phyloP scores from a whole-genome alignment of 2,113 vertebrate species.

The Callospermophilus lateralis region DNA sequence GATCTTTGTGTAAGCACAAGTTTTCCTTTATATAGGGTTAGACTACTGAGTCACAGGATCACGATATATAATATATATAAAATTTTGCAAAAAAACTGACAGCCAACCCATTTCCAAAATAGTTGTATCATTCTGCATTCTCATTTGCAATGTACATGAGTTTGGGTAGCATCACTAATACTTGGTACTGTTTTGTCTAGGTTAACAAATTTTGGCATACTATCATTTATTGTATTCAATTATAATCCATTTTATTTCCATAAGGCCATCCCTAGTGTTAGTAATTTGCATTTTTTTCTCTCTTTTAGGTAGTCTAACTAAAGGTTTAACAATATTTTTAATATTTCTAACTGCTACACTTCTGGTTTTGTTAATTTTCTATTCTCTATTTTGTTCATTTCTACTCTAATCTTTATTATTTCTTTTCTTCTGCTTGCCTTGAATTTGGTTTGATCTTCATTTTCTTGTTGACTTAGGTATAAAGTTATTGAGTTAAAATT shows the following conservation, averaged over 20 bases:
- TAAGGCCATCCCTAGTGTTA: neutral
- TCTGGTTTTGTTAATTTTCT: neutral
- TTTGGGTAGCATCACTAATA: neutral
- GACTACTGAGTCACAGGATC: neutral
- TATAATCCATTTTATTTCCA: neutral
- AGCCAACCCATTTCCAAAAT: neutral
- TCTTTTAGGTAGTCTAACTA: neutral
- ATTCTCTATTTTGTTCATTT: neutral
- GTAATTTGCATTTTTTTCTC: neutral
- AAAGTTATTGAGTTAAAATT: slow-evolving; percentile 13
- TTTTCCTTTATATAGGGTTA: neutral
- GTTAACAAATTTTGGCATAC: neutral
- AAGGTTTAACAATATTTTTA: neutral
- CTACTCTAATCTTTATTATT: neutral
- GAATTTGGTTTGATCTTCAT: neutral
- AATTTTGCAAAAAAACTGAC: neutral
- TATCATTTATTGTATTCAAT: neutral
- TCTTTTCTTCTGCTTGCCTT: neutral
- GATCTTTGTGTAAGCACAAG: neutral
- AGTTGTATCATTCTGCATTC: neutral
- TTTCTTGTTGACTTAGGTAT: neutral
- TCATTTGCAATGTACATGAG: neutral
- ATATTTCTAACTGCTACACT: neutral
- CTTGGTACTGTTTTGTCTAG: neutral
- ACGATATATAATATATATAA: neutral